phyloP scores from a whole-genome alignment of 2,888 invertebrate genomes.

The Sminthurides aquaticus region DNA sequence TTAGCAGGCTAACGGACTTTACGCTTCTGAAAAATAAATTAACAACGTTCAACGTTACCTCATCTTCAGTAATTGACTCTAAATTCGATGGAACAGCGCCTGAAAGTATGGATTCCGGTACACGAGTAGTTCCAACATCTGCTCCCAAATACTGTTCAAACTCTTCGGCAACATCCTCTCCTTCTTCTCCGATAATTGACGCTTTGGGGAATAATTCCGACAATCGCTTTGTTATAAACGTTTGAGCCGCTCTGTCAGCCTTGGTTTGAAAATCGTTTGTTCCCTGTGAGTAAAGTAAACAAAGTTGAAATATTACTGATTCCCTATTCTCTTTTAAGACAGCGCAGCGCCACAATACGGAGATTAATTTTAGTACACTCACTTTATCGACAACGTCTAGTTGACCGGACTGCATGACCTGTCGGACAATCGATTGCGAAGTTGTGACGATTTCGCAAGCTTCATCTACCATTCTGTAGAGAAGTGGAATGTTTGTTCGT shows the following conservation, averaged over 20 bases:
- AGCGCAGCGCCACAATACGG: not conserved
- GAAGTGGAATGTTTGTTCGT: slow-evolving; percentile 50
- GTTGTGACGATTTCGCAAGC: slow-evolving; percentile 52
- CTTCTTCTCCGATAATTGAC: slow-evolving; percentile 88
- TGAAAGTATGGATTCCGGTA: slow-evolving; percentile 36
- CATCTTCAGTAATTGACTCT: slow-evolving; percentile 62
- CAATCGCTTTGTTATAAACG: slow-evolving; percentile 83
- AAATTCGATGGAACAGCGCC: slow-evolving; percentile 47
- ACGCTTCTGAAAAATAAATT: no score
- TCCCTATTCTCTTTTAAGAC: slow-evolving; percentile 7
- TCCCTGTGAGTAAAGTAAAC: no score
- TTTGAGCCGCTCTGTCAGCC: slow-evolving; percentile 91
- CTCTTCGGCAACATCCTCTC: slow-evolving; percentile 47
- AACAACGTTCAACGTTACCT: no score
- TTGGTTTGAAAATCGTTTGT: slow-evolving; percentile 95
- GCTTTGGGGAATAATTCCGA: slow-evolving; percentile 72
- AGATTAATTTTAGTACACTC: slow-evolving; percentile 31
- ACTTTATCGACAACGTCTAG: slow-evolving; percentile 88
- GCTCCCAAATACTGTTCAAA: slow-evolving; percentile 27
- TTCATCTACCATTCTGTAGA: slow-evolving; percentile 66
- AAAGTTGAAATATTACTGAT: slow-evolving; percentile 19
- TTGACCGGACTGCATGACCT: slow-evolving; percentile 81
- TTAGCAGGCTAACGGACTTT: no score
- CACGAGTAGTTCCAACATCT: not conserved
- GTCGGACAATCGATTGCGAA: slow-evolving; percentile 74